Evolutionary conservation across 2,888 invertebrate genomes (phyloP).

Genomic region (Fabriciana adippe): DNA sequence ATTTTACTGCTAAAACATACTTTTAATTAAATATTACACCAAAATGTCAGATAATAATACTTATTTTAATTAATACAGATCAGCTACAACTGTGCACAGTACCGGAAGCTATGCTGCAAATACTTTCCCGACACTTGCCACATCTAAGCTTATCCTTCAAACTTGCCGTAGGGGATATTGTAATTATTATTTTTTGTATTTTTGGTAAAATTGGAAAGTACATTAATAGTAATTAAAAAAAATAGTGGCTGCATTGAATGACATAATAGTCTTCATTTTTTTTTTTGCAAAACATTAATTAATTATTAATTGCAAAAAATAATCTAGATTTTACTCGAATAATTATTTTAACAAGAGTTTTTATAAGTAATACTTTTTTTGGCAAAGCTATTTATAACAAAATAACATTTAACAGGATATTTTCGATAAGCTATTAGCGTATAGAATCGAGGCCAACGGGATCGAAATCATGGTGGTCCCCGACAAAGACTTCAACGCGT

Average conservation of each 20-base stretch:
- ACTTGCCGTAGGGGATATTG: slow-evolving; percentile 55
- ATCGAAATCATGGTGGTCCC: slow-evolving; percentile 53
- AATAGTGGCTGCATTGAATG: neutral
- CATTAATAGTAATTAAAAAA: no score
- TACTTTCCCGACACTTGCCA: slow-evolving; percentile 47
- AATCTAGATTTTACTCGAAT: no score
- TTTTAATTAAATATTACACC: neutral
- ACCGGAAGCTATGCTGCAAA: slow-evolving; percentile 45
- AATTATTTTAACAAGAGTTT: no score
- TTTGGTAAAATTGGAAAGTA: neutral
- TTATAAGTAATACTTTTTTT: no score
- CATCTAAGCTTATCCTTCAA: slow-evolving; percentile 41
- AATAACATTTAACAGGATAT: slow-evolving; percentile 55
- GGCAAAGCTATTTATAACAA: no score
- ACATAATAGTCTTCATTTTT: no score
- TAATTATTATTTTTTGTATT: slow-evolving; percentile 40
- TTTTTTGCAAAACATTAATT: no score
- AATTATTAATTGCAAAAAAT: no score
- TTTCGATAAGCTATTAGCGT: slow-evolving; percentile 55
- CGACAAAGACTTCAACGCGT: slow-evolving; percentile 48
- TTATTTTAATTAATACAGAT: slow-evolving; percentile 5
- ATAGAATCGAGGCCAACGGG: slow-evolving; percentile 51
- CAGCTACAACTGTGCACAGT: slow-evolving; percentile 47
- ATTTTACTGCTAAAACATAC: no score
- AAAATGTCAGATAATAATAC: neutral